Evolutionary conservation across 2,888 invertebrate genomes (phyloP).

Genomic region (Drepanosiphum platanoidis): DNA sequence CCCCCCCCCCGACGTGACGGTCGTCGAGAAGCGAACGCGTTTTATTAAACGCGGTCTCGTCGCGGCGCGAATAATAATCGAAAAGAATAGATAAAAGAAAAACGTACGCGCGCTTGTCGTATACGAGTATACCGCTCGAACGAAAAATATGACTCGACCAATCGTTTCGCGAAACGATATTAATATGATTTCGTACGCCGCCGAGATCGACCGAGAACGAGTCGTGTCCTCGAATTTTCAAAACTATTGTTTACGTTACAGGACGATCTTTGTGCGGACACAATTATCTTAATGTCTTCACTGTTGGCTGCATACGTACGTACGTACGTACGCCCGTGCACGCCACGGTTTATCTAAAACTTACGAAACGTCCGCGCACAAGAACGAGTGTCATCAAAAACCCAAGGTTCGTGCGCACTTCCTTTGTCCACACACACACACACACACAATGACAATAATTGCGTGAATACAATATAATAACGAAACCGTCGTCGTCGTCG

Average conservation of each 20-base stretch:
- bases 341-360: slow-evolving; percentile 20
- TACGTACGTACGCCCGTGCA: not conserved
- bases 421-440: not conserved
- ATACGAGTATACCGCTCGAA: too few species aligned
- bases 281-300: slow-evolving; percentile 22
- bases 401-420: slow-evolving; percentile 27
- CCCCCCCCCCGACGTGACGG: not conserved
- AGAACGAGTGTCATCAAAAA: slow-evolving; percentile 19
- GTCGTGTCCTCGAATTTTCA: not conserved
- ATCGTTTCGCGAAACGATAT: too few species aligned
- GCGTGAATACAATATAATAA: not conserved
- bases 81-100: too few species aligned
- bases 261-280: not conserved
- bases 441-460: too few species aligned
- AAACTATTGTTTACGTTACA: not conserved
- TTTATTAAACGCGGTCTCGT: not conserved
- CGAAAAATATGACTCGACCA: too few species aligned
- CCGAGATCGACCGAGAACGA: not conserved
- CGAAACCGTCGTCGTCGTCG: not conserved
- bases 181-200: not conserved
- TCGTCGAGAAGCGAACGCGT: not conserved
- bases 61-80: too few species aligned
- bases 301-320: slow-evolving; percentile 19
- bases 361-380: not conserved
- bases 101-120: too few species aligned